These are phyloP conservation scores for mouse (Mus musculus) DNA, from an alignment of 2,113 vertebrate species.

Conservation along the genomic window DNA sequence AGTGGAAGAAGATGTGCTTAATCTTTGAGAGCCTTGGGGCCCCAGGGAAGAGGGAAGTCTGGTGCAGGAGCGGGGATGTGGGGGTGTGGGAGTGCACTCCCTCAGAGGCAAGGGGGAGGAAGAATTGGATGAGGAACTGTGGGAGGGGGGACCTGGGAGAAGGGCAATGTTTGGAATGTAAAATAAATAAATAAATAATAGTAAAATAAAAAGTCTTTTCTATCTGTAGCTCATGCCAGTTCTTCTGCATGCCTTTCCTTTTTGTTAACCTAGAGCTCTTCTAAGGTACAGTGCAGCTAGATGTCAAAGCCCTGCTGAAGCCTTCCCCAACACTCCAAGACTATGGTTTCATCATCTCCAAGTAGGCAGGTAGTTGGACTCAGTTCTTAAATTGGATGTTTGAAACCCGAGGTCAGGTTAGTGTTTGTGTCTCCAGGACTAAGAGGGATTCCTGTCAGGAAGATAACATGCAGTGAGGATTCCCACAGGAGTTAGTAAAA, in stretches of 20 bases:
- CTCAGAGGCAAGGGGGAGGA: no score
- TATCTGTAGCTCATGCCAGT: background rate
- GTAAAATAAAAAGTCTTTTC: background rate
- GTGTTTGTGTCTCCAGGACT: background rate
- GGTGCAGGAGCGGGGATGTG: no score
- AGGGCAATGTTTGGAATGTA: no score
- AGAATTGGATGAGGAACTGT: no score
- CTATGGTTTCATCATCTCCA: background rate
- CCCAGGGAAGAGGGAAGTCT: no score
- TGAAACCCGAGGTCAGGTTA: background rate
- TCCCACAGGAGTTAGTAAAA: background rate
- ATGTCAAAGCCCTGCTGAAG: background rate
- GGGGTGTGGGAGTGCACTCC: no score
- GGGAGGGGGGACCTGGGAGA: no score
- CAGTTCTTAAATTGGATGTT: background rate
- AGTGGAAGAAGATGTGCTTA: no score
- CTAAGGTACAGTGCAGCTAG: background rate
- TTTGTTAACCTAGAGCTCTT: background rate
- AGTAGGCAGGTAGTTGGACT: no score
- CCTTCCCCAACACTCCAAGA: background rate
- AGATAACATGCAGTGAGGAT: background rate
- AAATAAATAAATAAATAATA: no score
- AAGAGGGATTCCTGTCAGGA: background rate
- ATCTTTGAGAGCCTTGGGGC: no score
- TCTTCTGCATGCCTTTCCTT: background rate